Evolutionary conservation across 2,888 invertebrate species (phyloP).

Genomic region (Epirrhoe tristata): DNA sequence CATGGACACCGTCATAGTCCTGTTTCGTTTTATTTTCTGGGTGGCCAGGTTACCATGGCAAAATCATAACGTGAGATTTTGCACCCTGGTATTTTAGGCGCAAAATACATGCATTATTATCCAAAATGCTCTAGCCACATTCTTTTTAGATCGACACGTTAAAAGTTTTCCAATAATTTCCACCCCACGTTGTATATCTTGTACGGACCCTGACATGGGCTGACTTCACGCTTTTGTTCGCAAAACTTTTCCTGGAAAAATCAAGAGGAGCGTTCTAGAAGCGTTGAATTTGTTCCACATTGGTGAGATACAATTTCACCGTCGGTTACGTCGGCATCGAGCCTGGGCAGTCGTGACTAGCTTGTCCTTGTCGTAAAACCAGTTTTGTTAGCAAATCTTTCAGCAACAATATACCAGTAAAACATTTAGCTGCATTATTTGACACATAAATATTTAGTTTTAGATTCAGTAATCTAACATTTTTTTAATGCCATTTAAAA

Average conservation of each 20-base stretch:
- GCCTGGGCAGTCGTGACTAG: constrained; percentile 39
- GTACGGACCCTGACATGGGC: neutral
- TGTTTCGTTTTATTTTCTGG: no score
- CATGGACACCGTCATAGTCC: no score
- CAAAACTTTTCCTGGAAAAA: constrained; percentile 4
- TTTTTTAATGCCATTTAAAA: neutral
- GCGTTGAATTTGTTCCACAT: constrained; percentile 17
- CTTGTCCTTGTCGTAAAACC: constrained; percentile 38
- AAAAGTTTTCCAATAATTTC: neutral
- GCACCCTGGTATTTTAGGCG: neutral
- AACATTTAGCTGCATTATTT: neutral
- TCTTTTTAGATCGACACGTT: neutral
- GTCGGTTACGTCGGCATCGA: constrained; percentile 39
- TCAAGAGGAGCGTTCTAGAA: neutral
- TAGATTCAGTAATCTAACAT: neutral
- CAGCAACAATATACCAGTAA: neutral
- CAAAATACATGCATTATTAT: neutral
- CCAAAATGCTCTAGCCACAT: neutral
- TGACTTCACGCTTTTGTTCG: constrained; percentile 4
- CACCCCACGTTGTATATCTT: neutral
- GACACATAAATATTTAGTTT: neutral
- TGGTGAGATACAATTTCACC: constrained; percentile 44
- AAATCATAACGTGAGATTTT: no score
- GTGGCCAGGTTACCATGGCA: no score
- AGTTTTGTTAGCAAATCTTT: constrained; percentile 15